Base-by-base conservation (phyloP, 2,888 invertebrate species). In the Plebejus melissa region DNA sequence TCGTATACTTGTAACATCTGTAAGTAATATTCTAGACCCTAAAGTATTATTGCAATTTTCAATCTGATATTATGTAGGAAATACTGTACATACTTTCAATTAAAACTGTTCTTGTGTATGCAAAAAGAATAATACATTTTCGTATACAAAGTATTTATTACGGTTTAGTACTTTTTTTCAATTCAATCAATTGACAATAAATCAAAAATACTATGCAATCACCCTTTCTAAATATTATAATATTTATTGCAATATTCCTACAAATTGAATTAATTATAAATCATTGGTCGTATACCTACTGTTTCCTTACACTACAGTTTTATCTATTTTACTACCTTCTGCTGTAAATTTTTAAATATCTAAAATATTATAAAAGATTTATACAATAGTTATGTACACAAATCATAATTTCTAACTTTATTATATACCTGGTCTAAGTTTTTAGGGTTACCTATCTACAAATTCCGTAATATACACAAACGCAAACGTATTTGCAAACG, bases 341-440 rank as follows among this genome's bases (percentile, higher is more conserved):
- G 28, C 28, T 60, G 11, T 60, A 60, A 60, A 28, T 22, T 11
- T 60, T 60, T 28, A 22, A 60, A 28, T 60, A 28, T 60, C 3
- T 22, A 60, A 58, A 58, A 58, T 11, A 36, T 16, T 32, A 69
- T 69, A 13, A 16, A 69, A 69, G 11, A 6, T 38, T 69, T 38
- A 69, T n/a, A 36, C 69, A 38, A 69, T 60, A 22, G 28, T 60
- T 69, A 69, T 69, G 16, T 69, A 69, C 69, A 69, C 32, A 69
- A 69, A 36, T 69, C 38, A 69, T 69, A 38, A 38, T 28, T 60
- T 4, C 11, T 28, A 4, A 60, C 28, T 28, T 11, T 28, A 60
- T 60, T 4, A 22, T 60, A 22, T 60, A 60, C 60, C 1, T 60
- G 58, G 22, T 60, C 28, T 28, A 60, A 28, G 9, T 60, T 60